Evolutionary conservation across 2,797 vertebrate species (phyloP).

Genomic region (Cryptoblepharus egeriae): DNA sequence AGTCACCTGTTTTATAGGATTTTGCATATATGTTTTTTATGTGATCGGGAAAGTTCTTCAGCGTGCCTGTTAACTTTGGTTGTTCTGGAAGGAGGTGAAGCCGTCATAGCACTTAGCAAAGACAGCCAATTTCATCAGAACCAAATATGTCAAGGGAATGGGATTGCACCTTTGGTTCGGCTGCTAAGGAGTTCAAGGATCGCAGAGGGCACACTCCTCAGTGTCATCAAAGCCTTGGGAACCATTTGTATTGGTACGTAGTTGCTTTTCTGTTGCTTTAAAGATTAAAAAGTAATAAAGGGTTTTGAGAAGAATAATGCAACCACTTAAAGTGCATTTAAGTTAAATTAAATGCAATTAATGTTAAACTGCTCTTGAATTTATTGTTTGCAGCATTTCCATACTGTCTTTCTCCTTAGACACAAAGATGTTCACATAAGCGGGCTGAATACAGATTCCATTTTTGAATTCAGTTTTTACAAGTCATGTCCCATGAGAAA

Average conservation of each 20-base stretch:
- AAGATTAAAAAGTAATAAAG: neutral
- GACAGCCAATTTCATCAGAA: constrained; percentile 78
- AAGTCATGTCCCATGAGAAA: neutral
- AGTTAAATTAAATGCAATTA: too few relatives aligned
- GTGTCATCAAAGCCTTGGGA: constrained; percentile 76
- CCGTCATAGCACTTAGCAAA: constrained; percentile 76
- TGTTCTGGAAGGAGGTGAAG: constrained; percentile 76
- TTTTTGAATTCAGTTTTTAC: neutral
- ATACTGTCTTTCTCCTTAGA: too few relatives aligned
- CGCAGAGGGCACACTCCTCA: constrained; percentile 76
- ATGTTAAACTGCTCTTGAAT: too few relatives aligned
- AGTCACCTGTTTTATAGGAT: constrained; percentile 23
- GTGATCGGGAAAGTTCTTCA: neutral
- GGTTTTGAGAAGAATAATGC: neutral
- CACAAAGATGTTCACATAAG: too few relatives aligned
- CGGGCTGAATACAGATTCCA: neutral
- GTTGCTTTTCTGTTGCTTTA: constrained; percentile 6
- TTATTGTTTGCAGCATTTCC: too few relatives aligned
- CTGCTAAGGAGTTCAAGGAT: constrained; percentile 73
- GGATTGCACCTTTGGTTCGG: constrained; percentile 77
- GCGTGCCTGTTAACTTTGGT: constrained; percentile 8
- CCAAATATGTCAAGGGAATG: constrained; percentile 78
- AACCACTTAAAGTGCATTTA: neutral
- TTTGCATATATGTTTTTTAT: neutral
- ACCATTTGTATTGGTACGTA: constrained; percentile 79